Conservation (phyloP, 2,113 vertebrate genomes). For the Gymnogyps californianus region DNA sequence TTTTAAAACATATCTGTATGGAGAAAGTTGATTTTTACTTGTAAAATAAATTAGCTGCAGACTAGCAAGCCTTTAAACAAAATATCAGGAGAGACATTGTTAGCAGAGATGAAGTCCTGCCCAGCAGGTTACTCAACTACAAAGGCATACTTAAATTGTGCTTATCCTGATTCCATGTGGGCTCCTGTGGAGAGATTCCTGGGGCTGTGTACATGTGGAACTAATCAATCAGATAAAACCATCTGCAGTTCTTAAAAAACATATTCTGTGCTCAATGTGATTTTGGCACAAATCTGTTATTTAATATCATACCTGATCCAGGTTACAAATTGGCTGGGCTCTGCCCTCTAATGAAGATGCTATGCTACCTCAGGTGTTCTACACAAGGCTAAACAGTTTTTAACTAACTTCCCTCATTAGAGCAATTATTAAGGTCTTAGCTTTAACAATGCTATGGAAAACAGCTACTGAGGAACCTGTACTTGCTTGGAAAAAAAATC, state of each 20-base stretch:
- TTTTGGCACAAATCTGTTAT: not conserved
- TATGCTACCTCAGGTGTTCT: not conserved
- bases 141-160: slow-evolving; percentile 39
- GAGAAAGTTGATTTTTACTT: slow-evolving; percentile 21
- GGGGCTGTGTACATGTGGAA: slow-evolving; percentile 42
- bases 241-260: not conserved
- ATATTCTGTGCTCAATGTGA: not conserved
- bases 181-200: slow-evolving; percentile 42
- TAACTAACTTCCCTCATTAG: slow-evolving; percentile 9
- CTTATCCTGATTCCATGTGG: slow-evolving; percentile 16
- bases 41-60: slow-evolving; percentile 44
- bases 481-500: slow-evolving; percentile 19
- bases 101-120: slow-evolving; percentile 32
- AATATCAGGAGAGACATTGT: slow-evolving; percentile 17
- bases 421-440: not conserved
- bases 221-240: slow-evolving; percentile 52
- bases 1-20: slow-evolving; percentile 6
- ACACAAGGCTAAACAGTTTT: not conserved
- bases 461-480: not conserved
- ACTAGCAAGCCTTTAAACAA: not conserved
- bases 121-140: slow-evolving; percentile 43
- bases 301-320: not conserved
- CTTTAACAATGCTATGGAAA: not conserved
- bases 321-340: not conserved
- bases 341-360: not conserved